Evolutionary conservation across 1,140 invertebrate genomes (phyloP), one percentile per base, ranked within the genome.

Genomic region (Zophobas morio): DNA sequence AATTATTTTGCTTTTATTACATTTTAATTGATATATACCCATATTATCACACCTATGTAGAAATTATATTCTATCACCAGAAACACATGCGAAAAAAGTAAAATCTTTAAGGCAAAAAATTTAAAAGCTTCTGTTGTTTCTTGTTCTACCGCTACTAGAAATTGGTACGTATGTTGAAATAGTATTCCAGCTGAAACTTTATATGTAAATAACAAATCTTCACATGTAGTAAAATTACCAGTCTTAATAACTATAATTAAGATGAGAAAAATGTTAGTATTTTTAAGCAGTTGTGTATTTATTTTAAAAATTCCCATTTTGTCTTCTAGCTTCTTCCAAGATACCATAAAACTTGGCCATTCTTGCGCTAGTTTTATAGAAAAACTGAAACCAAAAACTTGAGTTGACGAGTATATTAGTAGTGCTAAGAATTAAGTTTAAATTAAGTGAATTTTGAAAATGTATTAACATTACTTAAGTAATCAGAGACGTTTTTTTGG

Each of bases 301-400:
- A 51, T 20, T 20, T 76, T 76, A 53, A 75, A 81, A 3, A 5
- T 34, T 37, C 49, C 60, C 81, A 82, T 81, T 36, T 60, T 33
- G 3, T 54, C 53, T 36, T 82, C 81, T 8, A 82, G 70, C 0
- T 39, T 6, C 33, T 34, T 54, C 81, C 81, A 82, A 8, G 57
- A 42, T 42, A 60, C 20, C 74, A 82, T 74, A 8, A 81, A 72
- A n/a, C 46, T n/a, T 1, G 60, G 70, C 81, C 81, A 82, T 36
- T 78, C 5, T 42, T 47, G 79, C 1, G 80, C 81, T 40, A 81
- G 46, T 4, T 34, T 6, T 80, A 42, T 42, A 39, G 33, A 63
- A 32, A 8, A 8, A 8, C n/a, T 32, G 2, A 6, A 6, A 8
- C 8, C n/a, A 8, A 39, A 2, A 6, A 34, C 8, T 39, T 8